Conservation (phyloP, 1,140 invertebrate species). For the Drosophila mojavensis region DNA sequence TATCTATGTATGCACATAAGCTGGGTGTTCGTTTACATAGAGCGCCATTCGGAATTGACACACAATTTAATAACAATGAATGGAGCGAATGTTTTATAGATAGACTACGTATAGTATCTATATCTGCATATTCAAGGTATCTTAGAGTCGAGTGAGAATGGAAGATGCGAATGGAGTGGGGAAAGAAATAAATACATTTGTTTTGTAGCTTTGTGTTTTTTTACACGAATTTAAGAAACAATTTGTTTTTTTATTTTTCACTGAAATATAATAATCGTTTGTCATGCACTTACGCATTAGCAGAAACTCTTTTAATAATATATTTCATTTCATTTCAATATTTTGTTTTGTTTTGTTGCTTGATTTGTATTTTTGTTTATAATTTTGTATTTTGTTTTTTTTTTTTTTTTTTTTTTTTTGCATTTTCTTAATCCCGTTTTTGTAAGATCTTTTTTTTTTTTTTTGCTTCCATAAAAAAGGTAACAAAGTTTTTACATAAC, state of each 20-base stretch:
- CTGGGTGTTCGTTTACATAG: neutral
- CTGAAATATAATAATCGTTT: constrained; percentile 83
- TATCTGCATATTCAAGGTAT: neutral
- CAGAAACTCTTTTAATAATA: constrained; percentile 72
- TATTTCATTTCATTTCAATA: constrained; percentile 61
- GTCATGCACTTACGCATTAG: constrained; percentile 73
- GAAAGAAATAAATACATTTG: constrained; percentile 17
- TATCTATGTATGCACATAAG: constrained; percentile 6
- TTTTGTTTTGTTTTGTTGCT: constrained; percentile 38
- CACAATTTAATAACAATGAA: constrained; percentile 11
- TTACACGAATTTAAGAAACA: constrained; percentile 83
- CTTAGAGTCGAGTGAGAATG: constrained; percentile 1
- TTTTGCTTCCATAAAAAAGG: constrained; percentile 61
- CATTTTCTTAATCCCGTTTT: constrained; percentile 22
- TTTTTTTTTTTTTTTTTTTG: constrained; percentile 33
- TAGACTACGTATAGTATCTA: neutral
- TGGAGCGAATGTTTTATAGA: neutral
- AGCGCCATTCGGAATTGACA: neutral
- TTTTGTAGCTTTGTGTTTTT: constrained; percentile 72
- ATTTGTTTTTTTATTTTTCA: constrained; percentile 80
- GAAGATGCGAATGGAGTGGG: neutral
- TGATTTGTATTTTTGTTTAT: constrained; percentile 32
- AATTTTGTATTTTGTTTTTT: constrained; percentile 16
- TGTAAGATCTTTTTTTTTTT: constrained; percentile 45
- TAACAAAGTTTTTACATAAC: constrained; percentile 77